These are phyloP conservation scores for Cephus nigrinus DNA, from an alignment of 2,888 invertebrate species.

Conservation along the genomic window DNA sequence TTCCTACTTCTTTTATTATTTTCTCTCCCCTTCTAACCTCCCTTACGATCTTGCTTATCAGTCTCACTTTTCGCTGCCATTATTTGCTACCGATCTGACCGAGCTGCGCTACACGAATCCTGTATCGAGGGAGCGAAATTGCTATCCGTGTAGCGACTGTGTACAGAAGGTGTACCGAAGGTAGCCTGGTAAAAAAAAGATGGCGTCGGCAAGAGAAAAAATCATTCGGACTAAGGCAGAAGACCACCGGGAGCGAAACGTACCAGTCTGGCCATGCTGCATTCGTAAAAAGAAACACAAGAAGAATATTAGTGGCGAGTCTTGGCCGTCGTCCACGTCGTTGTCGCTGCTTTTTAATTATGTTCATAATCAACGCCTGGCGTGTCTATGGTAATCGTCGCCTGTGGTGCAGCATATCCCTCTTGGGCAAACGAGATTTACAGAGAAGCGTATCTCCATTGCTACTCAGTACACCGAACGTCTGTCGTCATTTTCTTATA, in stretches of 20 bases:
- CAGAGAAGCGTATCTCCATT: background rate
- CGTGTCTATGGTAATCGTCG: conserved; percentile 61
- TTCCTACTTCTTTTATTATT: background rate
- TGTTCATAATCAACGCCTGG: conserved; percentile 64
- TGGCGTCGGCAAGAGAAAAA: background rate
- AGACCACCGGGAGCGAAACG: conserved; percentile 8
- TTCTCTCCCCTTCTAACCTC: background rate
- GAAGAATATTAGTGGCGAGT: background rate
- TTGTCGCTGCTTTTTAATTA: conserved; percentile 57
- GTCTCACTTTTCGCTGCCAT: background rate
- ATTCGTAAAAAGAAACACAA: background rate
- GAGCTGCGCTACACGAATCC: background rate
- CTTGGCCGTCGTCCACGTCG: background rate
- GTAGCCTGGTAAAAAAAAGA: background rate
- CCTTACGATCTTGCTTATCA: background rate
- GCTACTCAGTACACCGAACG: background rate
- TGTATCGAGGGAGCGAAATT: background rate
- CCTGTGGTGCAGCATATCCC: conserved; percentile 15
- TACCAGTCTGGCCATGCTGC: background rate
- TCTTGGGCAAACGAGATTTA: background rate
- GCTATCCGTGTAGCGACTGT: background rate
- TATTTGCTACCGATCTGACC: background rate
- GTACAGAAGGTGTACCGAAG: background rate
- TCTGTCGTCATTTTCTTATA: background rate
- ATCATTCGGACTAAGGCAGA: background rate